Percentiles rank a stretch among this genome's conserved stretches.
These are phyloP conservation scores for Cybosia mesomella DNA, from an alignment of 2,888 invertebrate genomes.

Conservation along the genomic window DNA sequence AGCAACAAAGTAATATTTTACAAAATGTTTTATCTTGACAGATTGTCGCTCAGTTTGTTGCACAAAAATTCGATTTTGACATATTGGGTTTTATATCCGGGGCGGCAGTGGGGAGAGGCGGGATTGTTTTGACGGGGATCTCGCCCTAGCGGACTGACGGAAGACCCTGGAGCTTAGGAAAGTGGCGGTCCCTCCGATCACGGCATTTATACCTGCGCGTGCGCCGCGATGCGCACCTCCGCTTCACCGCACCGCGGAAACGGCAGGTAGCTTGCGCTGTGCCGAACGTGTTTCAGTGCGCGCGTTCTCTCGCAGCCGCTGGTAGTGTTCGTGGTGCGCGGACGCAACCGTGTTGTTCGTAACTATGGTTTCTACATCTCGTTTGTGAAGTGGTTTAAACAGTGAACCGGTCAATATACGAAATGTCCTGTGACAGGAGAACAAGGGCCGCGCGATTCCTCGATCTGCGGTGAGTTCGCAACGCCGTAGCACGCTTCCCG, in stretches of 20 bases:
- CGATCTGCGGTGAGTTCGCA: constrained; percentile 85
- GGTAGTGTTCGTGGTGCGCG: constrained; percentile 84
- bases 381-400: constrained; percentile 79
- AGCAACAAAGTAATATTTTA: not conserved
- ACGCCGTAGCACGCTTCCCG: constrained; percentile 74
- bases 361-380: constrained; percentile 78
- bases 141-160: constrained; percentile 38
- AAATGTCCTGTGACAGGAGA: constrained; percentile 86
- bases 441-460: constrained; percentile 84
- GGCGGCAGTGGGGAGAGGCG: constrained; percentile 35
- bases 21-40: not conserved
- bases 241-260: constrained; percentile 79
- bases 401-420: constrained; percentile 75
- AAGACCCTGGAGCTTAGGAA: constrained; percentile 56
- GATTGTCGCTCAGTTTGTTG: not conserved
- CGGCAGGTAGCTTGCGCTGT: constrained; percentile 79
- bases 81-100: constrained; percentile 29
- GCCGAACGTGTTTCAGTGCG: constrained; percentile 80
- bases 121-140: constrained; percentile 66
- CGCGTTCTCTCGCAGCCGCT: constrained; percentile 85
- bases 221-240: constrained; percentile 85
- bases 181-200: constrained; percentile 60
- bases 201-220: constrained; percentile 75
- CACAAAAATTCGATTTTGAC: constrained; percentile 27
- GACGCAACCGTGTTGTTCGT: constrained; percentile 72